phyloP scores from a whole-genome alignment of 2,888 invertebrate genomes.

The Leptura quadrifasciata region DNA sequence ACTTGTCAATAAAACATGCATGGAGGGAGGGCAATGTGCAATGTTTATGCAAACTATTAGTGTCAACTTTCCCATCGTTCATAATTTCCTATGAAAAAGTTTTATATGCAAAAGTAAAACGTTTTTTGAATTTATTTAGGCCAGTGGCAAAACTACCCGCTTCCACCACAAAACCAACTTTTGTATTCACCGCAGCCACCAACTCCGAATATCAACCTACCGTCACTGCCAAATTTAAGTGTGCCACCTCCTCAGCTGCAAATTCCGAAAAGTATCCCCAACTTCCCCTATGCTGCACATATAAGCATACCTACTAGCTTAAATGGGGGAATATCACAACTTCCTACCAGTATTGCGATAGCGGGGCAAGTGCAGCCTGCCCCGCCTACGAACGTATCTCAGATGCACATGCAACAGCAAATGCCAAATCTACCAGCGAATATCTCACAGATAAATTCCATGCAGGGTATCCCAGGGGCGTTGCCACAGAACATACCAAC shows the following conservation, averaged over 20 bases:
- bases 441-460: slow-evolving; percentile 9
- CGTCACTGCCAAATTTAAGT: slow-evolving; percentile 49
- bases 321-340: slow-evolving; percentile 18
- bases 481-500: slow-evolving; percentile 37
- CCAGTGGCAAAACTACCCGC: slow-evolving; percentile 61
- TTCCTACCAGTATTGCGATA: slow-evolving; percentile 29
- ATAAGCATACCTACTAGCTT: slow-evolving; percentile 18
- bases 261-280: slow-evolving; percentile 33
- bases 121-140: slow-evolving; percentile 44
- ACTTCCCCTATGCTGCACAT: slow-evolving; percentile 17
- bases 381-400: slow-evolving; percentile 12
- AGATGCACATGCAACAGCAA: slow-evolving; percentile 28
- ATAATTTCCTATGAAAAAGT: too few species aligned
- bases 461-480: slow-evolving; percentile 26
- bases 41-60: too few species aligned
- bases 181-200: slow-evolving; percentile 45
- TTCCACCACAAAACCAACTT: slow-evolving; percentile 47
- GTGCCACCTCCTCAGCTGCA: slow-evolving; percentile 51
- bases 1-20: too few species aligned
- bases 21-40: too few species aligned
- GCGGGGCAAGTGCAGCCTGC: slow-evolving; percentile 12
- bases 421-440: neutral
- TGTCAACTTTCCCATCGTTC: too few species aligned
- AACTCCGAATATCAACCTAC: slow-evolving; percentile 24
- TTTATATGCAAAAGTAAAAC: neutral